phyloP scores from a whole-genome alignment of 2,888 invertebrate genomes.

The Tryphoninae sp. region DNA sequence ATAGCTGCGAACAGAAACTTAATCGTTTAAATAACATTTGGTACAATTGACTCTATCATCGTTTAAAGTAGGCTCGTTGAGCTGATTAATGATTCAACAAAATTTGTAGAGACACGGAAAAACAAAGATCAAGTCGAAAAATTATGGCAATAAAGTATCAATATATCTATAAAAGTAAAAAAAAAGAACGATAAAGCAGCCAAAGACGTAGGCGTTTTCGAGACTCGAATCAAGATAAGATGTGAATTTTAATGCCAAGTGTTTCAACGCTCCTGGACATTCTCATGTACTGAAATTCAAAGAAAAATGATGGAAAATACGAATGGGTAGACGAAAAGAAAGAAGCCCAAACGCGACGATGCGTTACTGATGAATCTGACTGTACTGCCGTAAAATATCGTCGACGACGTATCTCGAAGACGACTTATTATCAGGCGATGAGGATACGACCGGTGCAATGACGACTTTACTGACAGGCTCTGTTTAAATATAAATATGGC shows the following conservation, averaged over 20 bases:
- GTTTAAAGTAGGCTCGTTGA: neutral
- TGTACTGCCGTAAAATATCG: conserved; percentile 71
- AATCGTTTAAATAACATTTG: neutral
- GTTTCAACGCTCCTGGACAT: conserved; percentile 22
- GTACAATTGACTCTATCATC: neutral
- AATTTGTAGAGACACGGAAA: neutral
- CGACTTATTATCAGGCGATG: conserved; percentile 69
- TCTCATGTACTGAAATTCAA: conserved; percentile 36
- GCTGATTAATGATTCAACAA: neutral
- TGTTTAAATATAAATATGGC: neutral
- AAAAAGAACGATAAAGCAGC: conserved; percentile 37
- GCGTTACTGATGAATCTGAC: conserved; percentile 66
- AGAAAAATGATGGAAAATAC: neutral
- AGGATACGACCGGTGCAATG: conserved; percentile 13
- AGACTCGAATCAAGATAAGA: conserved; percentile 48
- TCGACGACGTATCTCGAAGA: conserved; percentile 65
- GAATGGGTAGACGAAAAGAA: conserved; percentile 34
- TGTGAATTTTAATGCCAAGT: conserved; percentile 39
- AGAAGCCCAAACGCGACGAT: conserved; percentile 50
- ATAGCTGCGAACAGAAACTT: neutral
- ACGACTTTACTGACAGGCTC: neutral
- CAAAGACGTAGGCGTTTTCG: conserved; percentile 60
- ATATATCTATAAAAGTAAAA: conserved; percentile 31
- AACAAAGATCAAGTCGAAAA: conserved; percentile 18
- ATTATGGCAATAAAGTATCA: conserved; percentile 59